Base-by-base conservation (phyloP, 2,888 invertebrate genomes). In the Caenorhabditis becei region DNA sequence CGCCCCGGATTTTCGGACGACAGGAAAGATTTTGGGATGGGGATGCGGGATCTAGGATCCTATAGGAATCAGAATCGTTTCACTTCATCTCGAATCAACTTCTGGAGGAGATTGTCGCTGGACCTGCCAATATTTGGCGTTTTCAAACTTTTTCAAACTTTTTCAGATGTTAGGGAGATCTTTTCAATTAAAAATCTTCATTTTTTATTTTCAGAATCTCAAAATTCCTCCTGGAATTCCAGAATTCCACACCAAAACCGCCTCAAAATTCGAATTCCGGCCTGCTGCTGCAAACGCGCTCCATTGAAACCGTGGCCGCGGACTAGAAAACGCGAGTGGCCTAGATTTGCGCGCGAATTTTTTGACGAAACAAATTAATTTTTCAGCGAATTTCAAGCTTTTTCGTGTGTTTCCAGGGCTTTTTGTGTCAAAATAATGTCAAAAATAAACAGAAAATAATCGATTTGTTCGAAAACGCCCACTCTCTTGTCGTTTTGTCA, bases 291-390 rank as follows among this genome's bases (percentile, higher is more conserved):
- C 58, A 66, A 37, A n/a, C 32, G 51, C 66, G 74, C 74, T 49
- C 74, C 20, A 51, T n/a, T 24, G 58, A 58, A n/a, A 18, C n/a
- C 20, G 58, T 16, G 37, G 71, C 41, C 41, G 53, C 10, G 72
- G 58, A 44, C 63, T 20, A 49, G 74, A 16, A 41, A 11, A 14
- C 11, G 5, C 37, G 11, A 16, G 16, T 74, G 74, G 74, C 74
- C 66, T 37, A 66, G 35, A 24, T 74, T 53, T 51, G 14, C 51
- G 47, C 74, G 65, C 65, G 66, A 66, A 20, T 28, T 62, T 28
- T 32, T 28, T n/a, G n/a, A n/a, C 54, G 54, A 54, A 32, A n/a
- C 11, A 18, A 8, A 35, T 35, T 32, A 54, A 28, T 54, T 54
- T 26, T 3, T 14, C 14, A 41, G 5, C 16, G 10, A 41, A 14